These are phyloP conservation scores for Bugula neritina DNA, from an alignment of 2,888 invertebrate genomes.

Conservation along the genomic window DNA sequence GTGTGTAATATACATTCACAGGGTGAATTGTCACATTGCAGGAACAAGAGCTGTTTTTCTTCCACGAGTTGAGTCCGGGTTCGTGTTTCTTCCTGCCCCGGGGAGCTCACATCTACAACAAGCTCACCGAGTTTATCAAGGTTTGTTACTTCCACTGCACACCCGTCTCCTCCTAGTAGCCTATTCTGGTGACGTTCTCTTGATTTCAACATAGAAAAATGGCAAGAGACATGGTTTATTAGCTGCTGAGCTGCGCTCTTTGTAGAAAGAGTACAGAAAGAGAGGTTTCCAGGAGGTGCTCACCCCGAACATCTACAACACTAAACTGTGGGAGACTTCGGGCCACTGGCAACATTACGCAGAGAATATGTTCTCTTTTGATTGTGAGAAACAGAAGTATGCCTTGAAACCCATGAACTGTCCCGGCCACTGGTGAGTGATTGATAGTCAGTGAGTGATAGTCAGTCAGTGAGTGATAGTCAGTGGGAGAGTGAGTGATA, in stretches of 20 bases:
- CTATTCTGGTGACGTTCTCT: too few species aligned
- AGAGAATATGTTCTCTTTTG: conserved; percentile 94
- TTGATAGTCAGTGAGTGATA: too few species aligned
- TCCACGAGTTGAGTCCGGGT: conserved; percentile 95
- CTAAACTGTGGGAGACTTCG: conserved; percentile 91
- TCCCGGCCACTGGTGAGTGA: conserved; percentile 87
- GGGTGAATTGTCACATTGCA: too few species aligned
- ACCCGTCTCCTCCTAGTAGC: too few species aligned
- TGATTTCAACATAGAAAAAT: too few species aligned
- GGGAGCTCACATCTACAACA: conserved; percentile 94
- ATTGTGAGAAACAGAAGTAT: conserved; percentile 89
- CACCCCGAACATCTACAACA: conserved; percentile 90
- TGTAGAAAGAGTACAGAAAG: conserved; percentile 70
- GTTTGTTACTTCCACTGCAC: conserved; percentile 43
- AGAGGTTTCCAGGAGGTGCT: conserved; percentile 86
- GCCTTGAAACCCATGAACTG: conserved; percentile 99
- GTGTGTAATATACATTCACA: too few species aligned
- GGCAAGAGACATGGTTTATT: too few species aligned
- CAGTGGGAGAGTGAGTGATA: too few species aligned
- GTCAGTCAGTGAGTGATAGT: too few species aligned
- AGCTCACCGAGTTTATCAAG: conserved; percentile 75
- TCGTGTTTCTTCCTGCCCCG: conserved; percentile 96
- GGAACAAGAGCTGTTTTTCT: conserved; percentile 97
- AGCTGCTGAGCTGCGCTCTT: too few species aligned
- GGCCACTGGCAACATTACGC: conserved; percentile 97